Evolutionary conservation across 1,140 invertebrate genomes (phyloP), one percentile per base, ranked within the genome.

Genomic region (Mactra quadrangularis): DNA sequence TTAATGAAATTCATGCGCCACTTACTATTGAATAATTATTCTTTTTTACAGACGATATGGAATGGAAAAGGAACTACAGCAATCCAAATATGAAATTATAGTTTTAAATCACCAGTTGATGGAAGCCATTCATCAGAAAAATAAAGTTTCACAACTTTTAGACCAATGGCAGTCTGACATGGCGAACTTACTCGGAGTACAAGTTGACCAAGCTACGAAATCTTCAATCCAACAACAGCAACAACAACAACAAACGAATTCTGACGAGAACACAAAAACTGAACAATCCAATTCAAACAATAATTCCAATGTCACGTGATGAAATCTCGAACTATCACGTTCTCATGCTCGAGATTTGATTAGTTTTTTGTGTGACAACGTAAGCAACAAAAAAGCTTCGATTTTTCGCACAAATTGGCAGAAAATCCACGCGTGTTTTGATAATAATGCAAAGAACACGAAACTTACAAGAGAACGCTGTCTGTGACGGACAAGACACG

Each of bases 71-170:
- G 96, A 97, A 87, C 93, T 98, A 72, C 97, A 97, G 1, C 96
- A 96, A 89, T 96, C 97, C 0, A 94, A 97, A 17, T 97, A 98
- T 52, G 98, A 99, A 87, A 94, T 98, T 60, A 96, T 98, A 93
- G 97, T 98, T 91, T 96, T 97, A 33, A 98, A 98, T 90, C 97
- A 96, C 87, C 97, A 99, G 92, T 94, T 99, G 57, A 96, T 98
- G 94, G 97, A 98, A 91, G 97, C 97, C 0, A 97, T 99, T 53
- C 96, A 98, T 90, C 97, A 99, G 93, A 99, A 99, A 93, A 96
- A 99, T 52, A 97, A 98, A 91, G 94, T 99, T 0, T 97, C 97
- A 35, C 97, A 99, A 90, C 97, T 98, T 91, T 93, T 99, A 17
- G 97, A 98, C 89, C 97, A 98, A 93, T 99, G 97, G 97, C 97